Evolutionary conservation across 2,888 invertebrate genomes (phyloP).

Genomic region (Protodeltote pygarga): DNA sequence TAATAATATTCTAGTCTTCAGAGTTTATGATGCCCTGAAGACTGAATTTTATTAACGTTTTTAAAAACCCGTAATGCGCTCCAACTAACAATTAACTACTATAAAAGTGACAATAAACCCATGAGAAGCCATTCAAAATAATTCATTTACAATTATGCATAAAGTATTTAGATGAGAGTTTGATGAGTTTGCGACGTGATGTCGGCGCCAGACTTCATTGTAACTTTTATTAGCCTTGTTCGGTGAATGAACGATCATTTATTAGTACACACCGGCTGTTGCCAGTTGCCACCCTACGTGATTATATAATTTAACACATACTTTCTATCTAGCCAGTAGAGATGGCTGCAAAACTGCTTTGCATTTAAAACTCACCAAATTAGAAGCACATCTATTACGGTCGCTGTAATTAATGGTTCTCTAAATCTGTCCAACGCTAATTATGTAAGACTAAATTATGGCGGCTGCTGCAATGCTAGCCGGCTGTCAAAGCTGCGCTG

Average conservation of each 20-base stretch:
- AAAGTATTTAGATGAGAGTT: slow-evolving; percentile 47
- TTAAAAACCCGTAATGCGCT: neutral
- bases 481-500: slow-evolving; percentile 60
- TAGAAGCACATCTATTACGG: slow-evolving; percentile 4
- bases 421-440: slow-evolving; percentile 31
- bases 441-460: slow-evolving; percentile 53
- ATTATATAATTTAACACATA: slow-evolving; percentile 19
- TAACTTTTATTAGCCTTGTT: slow-evolving; percentile 54
- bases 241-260: slow-evolving; percentile 57
- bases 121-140: neutral
- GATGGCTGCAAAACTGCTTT: slow-evolving; percentile 5
- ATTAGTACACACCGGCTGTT: slow-evolving; percentile 54
- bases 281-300: slow-evolving; percentile 38
- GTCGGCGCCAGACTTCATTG: slow-evolving; percentile 60
- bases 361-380: slow-evolving; percentile 14
- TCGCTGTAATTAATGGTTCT: slow-evolving; percentile 22
- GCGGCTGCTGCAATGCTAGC: slow-evolving; percentile 56
- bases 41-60: slow-evolving; percentile 5
- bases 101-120: slow-evolving; percentile 9
- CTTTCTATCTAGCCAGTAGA: slow-evolving; percentile 25
- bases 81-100: slow-evolving; percentile 1
- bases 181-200: slow-evolving; percentile 44
- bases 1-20: slow-evolving; percentile 1
- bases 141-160: slow-evolving; percentile 26
- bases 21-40: neutral